phyloP scores from a whole-genome alignment of 2,113 vertebrate genomes.

The Neomonachus schauinslandi region DNA sequence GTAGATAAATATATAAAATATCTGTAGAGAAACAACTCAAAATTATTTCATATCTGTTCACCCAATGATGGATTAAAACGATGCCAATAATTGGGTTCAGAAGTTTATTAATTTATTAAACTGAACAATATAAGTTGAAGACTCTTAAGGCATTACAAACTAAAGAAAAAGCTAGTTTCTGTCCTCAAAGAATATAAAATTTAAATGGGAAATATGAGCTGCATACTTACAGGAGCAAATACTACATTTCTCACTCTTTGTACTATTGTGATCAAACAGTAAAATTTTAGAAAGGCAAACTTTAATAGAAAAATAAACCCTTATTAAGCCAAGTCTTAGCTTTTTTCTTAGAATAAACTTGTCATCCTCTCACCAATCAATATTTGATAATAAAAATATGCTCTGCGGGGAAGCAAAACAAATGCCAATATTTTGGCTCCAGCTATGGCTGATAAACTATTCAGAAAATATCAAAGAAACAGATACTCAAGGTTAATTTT shows the following conservation, averaged over 20 bases:
- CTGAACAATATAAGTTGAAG: neutral
- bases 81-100: neutral
- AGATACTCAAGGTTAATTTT: neutral
- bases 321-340: neutral
- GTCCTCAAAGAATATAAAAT: neutral
- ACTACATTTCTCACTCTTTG: neutral
- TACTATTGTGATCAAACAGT: neutral
- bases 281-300: slow-evolving; percentile 5
- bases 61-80: neutral
- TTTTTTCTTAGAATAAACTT: slow-evolving; percentile 26
- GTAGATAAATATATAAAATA: neutral
- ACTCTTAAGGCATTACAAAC: slow-evolving; percentile 14
- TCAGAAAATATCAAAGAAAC: slow-evolving; percentile 37
- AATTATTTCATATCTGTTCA: neutral
- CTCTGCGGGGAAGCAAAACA: neutral
- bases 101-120: slow-evolving; percentile 48
- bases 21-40: slow-evolving; percentile 1
- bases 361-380: neutral
- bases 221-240: neutral
- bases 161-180: slow-evolving; percentile 29
- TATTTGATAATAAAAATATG: slow-evolving; percentile 29
- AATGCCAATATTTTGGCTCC: neutral
- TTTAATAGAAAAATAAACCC: neutral
- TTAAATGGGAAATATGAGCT: neutral
- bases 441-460: neutral